Base-by-base conservation (phyloP, 2,797 vertebrate genomes). In the Nothura maculosa region DNA sequence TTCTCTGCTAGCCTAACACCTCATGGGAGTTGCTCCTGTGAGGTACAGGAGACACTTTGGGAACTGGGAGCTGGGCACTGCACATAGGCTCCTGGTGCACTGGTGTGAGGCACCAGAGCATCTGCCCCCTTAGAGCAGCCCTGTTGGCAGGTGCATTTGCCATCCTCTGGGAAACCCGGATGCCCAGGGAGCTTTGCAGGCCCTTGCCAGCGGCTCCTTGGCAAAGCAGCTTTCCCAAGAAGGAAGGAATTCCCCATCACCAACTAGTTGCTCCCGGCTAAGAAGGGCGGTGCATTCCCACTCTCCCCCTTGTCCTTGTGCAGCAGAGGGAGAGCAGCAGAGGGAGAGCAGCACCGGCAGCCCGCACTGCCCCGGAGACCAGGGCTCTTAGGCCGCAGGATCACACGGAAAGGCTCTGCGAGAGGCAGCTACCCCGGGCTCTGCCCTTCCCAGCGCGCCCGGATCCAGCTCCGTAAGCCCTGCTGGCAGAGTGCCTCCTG, bases 401-500 rank as follows among this genome's bases (percentile, higher is more conserved):
- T 32, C 4, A 66, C 12, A 68, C 15, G 60, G n/a, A 81, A 79
- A 75, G 36, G 40, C 48, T 81, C 90, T 85, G 45, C 24, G 36
- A 11, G 55, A 88, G 34, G n/a, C 69, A 85, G 50, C 75, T 87
- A 61, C 58, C 73, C 70, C 75, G 0, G 0, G 38, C 50, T 93
- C 90, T 94, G 64, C 76, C 87, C 87, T 91, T 82, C 52, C 60
- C 55, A 85, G 73, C 66, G 75, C 76, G 58, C 55, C 66, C 87
- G 40, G 61, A 57, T 57, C 34, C 54, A 0, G 1, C 64, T 97
- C 69, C 92, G 87, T 84, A 90, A 89, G 45, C 85, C 58, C 81
- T 89, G 60, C 27, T 94, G 91, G 96, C 95, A 96, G 82, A 95
- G 58, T 74, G 96, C 96, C 95, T 93, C 73, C 63, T 89, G 73